Percentiles rank a stretch among this genome's conserved stretches.
These are phyloP conservation scores for Criorhina ranunculi DNA, from an alignment of 2,888 invertebrate species.

Conservation along the genomic window DNA sequence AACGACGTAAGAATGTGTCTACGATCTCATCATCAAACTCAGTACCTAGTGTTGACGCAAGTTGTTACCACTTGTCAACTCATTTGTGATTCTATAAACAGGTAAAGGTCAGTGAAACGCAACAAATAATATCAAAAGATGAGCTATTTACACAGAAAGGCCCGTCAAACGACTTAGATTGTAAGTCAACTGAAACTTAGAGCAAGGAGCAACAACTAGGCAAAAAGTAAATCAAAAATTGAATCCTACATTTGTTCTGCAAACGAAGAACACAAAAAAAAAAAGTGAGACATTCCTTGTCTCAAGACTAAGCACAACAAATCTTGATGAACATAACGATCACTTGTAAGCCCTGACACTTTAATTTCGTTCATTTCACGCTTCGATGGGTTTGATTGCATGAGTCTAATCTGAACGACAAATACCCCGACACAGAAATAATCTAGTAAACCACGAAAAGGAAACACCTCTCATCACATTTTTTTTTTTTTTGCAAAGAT, in stretches of 20 bases:
- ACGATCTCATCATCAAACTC: too few relatives aligned
- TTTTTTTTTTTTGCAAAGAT: slow-evolving; percentile 36
- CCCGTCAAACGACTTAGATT: too few relatives aligned
- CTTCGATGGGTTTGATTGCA: slow-evolving; percentile 39
- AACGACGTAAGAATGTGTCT: too few relatives aligned
- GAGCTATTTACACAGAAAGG: too few relatives aligned
- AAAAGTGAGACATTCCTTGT: not conserved
- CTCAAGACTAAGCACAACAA: slow-evolving; percentile 15
- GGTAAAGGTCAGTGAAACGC: too few relatives aligned
- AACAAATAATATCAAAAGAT: too few relatives aligned
- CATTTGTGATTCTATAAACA: too few relatives aligned
- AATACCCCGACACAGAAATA: slow-evolving; percentile 42
- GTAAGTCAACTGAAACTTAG: too few relatives aligned
- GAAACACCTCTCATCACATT: slow-evolving; percentile 43
- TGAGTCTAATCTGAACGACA: slow-evolving; percentile 35
- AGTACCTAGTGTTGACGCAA: too few relatives aligned
- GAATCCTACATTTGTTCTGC: not conserved
- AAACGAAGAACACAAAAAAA: not conserved
- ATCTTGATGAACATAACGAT: slow-evolving; percentile 42
- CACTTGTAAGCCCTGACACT: slow-evolving; percentile 44
- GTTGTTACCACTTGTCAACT: too few relatives aligned
- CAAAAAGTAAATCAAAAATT: not conserved
- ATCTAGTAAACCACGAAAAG: slow-evolving; percentile 52
- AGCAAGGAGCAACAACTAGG: too few relatives aligned
- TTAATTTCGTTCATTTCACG: slow-evolving; percentile 42